Evolutionary conservation across 2,888 invertebrate genomes (phyloP).

Genomic region (Acronicta leporina): DNA sequence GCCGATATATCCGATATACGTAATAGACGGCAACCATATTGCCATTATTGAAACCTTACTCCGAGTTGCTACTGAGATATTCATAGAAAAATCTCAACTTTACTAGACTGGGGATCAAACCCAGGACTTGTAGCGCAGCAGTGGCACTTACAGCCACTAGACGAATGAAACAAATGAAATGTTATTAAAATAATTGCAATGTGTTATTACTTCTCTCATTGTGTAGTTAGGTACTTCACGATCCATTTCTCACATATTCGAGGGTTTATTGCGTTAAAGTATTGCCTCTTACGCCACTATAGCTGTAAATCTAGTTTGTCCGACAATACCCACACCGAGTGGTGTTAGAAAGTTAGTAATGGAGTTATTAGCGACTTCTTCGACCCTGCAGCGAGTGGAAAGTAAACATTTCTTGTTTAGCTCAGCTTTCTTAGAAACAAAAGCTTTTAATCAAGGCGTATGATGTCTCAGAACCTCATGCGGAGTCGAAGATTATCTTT

Average conservation of each 20-base stretch:
- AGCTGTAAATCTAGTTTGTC: conserved; percentile 52
- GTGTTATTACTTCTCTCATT: neutral
- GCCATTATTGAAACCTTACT: too few species aligned
- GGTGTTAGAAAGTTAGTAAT: conserved; percentile 70
- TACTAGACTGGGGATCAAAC: too few species aligned
- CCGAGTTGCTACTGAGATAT: too few species aligned
- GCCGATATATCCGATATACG: too few species aligned
- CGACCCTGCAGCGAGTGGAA: conserved; percentile 54
- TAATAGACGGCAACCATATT: too few species aligned
- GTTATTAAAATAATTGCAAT: neutral
- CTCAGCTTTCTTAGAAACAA: conserved; percentile 56
- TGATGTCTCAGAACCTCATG: conserved; percentile 27
- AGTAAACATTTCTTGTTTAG: conserved; percentile 65
- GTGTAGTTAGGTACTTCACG: neutral
- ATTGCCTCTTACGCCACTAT: conserved; percentile 10
- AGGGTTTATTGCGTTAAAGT: conserved; percentile 34
- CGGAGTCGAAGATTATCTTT: conserved; percentile 39
- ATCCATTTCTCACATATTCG: conserved; percentile 30
- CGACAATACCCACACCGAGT: conserved; percentile 48
- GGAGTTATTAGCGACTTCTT: conserved; percentile 70
- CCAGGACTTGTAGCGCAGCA: too few species aligned
- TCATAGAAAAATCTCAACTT: too few species aligned
- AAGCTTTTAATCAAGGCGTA: conserved; percentile 53
- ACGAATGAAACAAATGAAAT: too few species aligned
- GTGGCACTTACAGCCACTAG: too few species aligned